Percentiles rank a stretch among this genome's conserved stretches.
Conservation (phyloP, 2,888 invertebrate genomes). For the Rhaphigaster nebulosa region DNA sequence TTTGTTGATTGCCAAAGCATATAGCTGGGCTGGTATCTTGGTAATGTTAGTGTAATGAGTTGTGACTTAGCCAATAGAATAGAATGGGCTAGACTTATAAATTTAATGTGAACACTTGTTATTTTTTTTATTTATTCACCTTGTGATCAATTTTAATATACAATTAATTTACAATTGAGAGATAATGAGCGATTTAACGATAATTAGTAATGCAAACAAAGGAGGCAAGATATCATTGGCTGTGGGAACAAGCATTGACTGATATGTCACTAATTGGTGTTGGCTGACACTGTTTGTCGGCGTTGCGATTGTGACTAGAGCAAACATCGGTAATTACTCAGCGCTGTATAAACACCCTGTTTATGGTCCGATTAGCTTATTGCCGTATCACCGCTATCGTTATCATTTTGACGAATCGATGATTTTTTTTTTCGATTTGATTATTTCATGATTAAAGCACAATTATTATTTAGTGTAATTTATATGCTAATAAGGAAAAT, state of each 20-base stretch:
- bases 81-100: no score
- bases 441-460: neutral
- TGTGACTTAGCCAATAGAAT: no score
- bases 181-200: neutral
- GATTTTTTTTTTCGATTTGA: neutral
- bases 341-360: neutral
- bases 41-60: no score
- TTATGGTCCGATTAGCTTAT: neutral
- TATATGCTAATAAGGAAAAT: no score
- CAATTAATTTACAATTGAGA: neutral
- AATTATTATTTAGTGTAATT: no score
- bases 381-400: neutral
- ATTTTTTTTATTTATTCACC: no score
- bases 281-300: neutral
- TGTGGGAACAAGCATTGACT: neutral
- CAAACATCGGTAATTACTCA: conserved; percentile 40
- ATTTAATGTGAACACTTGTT: no score
- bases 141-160: no score
- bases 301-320: conserved; percentile 13
- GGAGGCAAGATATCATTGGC: neutral
- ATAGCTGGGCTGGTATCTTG: no score
- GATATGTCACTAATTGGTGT: conserved; percentile 44
- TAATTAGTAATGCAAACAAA: neutral
- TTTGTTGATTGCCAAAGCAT: no score
- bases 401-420: neutral